Base-by-base conservation (phyloP, 2,113 vertebrate species). In the Perca fluviatilis region DNA sequence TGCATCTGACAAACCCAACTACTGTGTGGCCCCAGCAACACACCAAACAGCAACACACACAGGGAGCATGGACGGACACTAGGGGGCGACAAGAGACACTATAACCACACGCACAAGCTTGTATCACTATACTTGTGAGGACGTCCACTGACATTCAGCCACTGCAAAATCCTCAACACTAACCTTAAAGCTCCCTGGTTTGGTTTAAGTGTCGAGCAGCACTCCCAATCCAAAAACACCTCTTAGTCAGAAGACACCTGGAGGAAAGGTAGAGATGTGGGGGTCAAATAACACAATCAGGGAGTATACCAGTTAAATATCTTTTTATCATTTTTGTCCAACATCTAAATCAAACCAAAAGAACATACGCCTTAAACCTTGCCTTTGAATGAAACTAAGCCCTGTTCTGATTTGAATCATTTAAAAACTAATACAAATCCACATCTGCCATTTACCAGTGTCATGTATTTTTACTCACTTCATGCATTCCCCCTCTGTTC, bases 1-100 rank as follows among this genome's bases (percentile, higher is more conserved):
- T 2, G 94, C 95, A 64, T 99, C 98, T 0, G 96, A 97, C 86
- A 96, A 95, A 87, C 96, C 97, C 65, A 99, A 98, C 95, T 98
- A 97, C 96, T 99, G 98, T 80, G 97, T 98, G 71, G 94, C 75
- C 67, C 61, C 23, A 3, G 54, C 77, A 15, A 21, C 67, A 43
- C 73, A 40, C 11, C 84, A 75, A 21, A 77, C 90, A 2, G 92
- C 96, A 66, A 61, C 79, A 65, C 76, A 94, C 95, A 62, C 96
- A 98, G 92, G 97, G 94, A 95, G 87, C 85, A 27, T 9, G 68
- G 67, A 63, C n/a, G 56, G 57, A 87, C 88, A 78, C 66, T 74
- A 87, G 91, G 56, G 78, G 82, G 73, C 43, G 12, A 86, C 79
- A 80, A 58, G 57, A 89, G 79, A 91, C 89, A 88, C 53, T 84